phyloP scores from a whole-genome alignment of 1,140 invertebrate species.

The Drosophila mojavensis region DNA sequence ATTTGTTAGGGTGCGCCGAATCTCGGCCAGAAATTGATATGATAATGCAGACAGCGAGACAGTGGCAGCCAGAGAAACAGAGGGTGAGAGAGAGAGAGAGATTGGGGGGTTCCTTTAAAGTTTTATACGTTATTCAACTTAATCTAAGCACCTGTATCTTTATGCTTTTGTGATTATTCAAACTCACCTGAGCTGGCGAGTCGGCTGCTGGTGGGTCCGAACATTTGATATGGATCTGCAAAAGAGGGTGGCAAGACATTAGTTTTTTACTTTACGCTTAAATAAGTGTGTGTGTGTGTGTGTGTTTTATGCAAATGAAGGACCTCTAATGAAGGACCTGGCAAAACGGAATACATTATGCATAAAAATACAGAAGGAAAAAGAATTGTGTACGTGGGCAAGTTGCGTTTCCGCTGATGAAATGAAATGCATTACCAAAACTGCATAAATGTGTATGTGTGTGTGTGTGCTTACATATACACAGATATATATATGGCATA shows the following conservation, averaged over 20 bases:
- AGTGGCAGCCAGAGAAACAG: background rate
- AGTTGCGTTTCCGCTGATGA: slow-evolving; percentile 78
- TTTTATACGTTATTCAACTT: slow-evolving; percentile 33
- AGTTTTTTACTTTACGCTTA: slow-evolving; percentile 29
- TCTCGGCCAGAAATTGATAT: slow-evolving; percentile 79
- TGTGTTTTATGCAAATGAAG: slow-evolving; percentile 66
- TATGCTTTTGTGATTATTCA: slow-evolving; percentile 75
- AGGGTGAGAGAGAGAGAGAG: background rate
- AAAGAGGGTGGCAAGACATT: slow-evolving; percentile 52
- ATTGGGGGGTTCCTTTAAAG: background rate
- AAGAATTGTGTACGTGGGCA: slow-evolving; percentile 48
- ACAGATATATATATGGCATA: slow-evolving; percentile 47
- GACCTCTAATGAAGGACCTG: slow-evolving; percentile 65
- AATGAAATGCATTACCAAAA: slow-evolving; percentile 79
- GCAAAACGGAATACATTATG: slow-evolving; percentile 52
- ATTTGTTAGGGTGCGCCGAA: slow-evolving; percentile 78
- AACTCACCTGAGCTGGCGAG: slow-evolving; percentile 93
- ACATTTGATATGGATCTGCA: slow-evolving; percentile 98
- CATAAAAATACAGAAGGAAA: background rate
- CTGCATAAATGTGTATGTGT: slow-evolving; percentile 22
- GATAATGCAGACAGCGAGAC: slow-evolving; percentile 63
- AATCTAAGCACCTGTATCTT: slow-evolving; percentile 83
- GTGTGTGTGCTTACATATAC: no score
- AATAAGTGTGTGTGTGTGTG: background rate
- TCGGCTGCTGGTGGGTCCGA: slow-evolving; percentile 96